Base-by-base conservation (phyloP, 2,888 invertebrate genomes). In the Agonopterix heracliana region DNA sequence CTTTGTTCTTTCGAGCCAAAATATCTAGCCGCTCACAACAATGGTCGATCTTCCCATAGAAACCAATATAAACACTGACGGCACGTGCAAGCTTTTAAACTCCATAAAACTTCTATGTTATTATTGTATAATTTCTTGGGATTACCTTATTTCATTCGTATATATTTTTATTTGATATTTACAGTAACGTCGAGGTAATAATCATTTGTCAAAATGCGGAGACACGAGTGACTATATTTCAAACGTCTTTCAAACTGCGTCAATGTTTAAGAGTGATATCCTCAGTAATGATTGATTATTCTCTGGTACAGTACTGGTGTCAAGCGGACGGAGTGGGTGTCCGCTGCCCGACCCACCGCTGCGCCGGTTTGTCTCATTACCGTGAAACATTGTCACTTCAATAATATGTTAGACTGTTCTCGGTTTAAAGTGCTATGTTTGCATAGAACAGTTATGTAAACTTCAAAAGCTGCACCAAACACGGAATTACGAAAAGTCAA, bases 401-500 rank as follows among this genome's bases (percentile, higher is more conserved):
- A 67, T 74, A 73, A 74, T 71, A 75, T 68, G 68, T 75, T 73
- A 74, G 78, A 77, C 77, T 70, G 76, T 80, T 78, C 68, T 70
- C 68, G 59, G 69, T 71, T 77, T 66, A 66, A 26, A 74, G 74
- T 67, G 71, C 60, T 64, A 71, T 82, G 69, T 81, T 76, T 69
- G 64, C 52, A 54, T 59, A 60, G 52, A 44, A 78, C 79, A 81
- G 54, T 53, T 67, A 79, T 78, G 84, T 72, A 76, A 62, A 69
- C 72, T 75, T 71, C 71, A 71, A 68, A 71, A 66, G 60, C 63
- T 61, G 57, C 60, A 10, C 68, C 71, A 74, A 74, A 74, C 71
- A 70, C 60, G 60, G 74, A 68, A 70, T 74, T 69, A 72, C 63
- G 64, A 60, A 70, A 61, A 57, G 69, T 67, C 63, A 68, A 64